Evolutionary conservation across 2,888 invertebrate species (phyloP), one percentile per base, ranked within the genome.

Genomic region (Kuschelorhynchus macadamiae): DNA sequence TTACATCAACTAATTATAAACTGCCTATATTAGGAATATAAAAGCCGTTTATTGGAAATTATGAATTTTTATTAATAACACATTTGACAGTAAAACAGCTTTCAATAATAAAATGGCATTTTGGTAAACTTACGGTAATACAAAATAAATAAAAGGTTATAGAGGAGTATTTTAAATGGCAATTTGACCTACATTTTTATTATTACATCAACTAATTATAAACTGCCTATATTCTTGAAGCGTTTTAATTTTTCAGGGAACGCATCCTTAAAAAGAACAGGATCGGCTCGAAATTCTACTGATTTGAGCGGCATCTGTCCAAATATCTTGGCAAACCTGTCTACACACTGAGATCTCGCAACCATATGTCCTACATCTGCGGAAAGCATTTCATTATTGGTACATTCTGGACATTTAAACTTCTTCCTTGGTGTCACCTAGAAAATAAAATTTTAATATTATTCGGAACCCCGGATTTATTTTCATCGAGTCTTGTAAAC

Each of bases 341-440:
- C 93, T 39, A 98, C 93, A 81, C 97, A 98, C 20, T 93, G 91
- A 0, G 97, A 95, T 2, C 98, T 86, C 80, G 95, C 95, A 1
- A 93, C 89, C 96, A 98, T 96, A 82, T 98, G 97, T 25, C 92
- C 91, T 30, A 93, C 87, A 84, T 96, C 96, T 0, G 96, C 94
- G 0, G 97, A 97, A 5, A 98, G 83, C 94, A 96, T 96, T 84
- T 96, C 96, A 0, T 92, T 95, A 83, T 95, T 95, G 1, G 91
- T 92, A 83, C 97, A 97, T 81, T 96, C 95, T 0, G 97, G 96
- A 80, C 97, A 98, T 82, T 97, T 96, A 85, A 98, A 98, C 82
- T 98, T 98, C 81, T 98, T 97, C 2, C 97, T 88, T 0, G 97
- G 97, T 0, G 96, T 93, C 25, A 97, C 96, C 92, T 92, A 82